Evolutionary conservation across 2,888 invertebrate species (phyloP).

Genomic region (Drosophila anomelani): DNA sequence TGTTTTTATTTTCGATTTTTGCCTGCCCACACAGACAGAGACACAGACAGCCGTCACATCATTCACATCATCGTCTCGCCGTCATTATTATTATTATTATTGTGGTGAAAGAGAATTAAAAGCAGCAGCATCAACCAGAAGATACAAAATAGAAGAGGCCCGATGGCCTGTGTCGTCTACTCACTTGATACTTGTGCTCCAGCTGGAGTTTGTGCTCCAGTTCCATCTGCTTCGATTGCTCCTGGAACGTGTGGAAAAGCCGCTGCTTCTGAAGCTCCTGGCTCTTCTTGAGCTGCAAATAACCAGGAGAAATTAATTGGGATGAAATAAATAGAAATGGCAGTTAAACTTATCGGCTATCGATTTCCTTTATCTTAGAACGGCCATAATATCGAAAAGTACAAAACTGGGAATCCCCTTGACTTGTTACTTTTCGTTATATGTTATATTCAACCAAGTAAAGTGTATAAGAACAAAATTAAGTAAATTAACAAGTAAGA

Average conservation of each 20-base stretch:
- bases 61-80: conserved; percentile 12
- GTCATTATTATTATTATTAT: conserved; percentile 18
- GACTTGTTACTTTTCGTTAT: no score
- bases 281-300: conserved; percentile 94
- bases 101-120: background rate
- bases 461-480: no score
- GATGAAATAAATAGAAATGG: background rate
- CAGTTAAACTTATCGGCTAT: background rate
- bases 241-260: conserved; percentile 95
- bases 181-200: conserved; percentile 94
- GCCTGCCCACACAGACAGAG: conserved; percentile 3
- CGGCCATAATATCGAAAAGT: background rate
- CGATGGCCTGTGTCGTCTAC: conserved; percentile 43
- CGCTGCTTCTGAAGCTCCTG: conserved; percentile 97
- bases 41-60: conserved; percentile 52
- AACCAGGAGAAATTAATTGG: background rate
- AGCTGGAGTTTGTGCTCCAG: conserved; percentile 96
- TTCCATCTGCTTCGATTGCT: conserved; percentile 95
- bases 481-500: background rate
- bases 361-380: conserved; percentile 5
- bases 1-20: conserved; percentile 36
- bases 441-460: no score
- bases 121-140: conserved; percentile 1
- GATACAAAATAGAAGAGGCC: background rate
- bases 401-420: background rate